Conservation (phyloP, 2,797 vertebrate species). For the Aphelocoma californica region DNA sequence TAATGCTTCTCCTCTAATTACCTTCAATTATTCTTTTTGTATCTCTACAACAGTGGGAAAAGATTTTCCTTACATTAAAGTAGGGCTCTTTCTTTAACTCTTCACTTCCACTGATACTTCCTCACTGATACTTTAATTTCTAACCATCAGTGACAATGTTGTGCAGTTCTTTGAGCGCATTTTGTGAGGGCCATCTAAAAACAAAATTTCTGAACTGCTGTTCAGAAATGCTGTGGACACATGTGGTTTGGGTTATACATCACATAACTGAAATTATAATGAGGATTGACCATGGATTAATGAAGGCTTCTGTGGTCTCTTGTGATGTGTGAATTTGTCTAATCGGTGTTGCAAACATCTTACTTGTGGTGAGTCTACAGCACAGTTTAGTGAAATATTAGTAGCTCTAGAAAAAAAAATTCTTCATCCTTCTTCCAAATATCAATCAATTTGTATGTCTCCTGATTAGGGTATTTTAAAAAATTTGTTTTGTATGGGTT, state of each 20-base stretch:
- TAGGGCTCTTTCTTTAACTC: neutral
- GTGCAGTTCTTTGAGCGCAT: neutral
- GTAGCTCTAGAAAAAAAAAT: neutral
- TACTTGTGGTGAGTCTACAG: neutral
- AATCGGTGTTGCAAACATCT: neutral
- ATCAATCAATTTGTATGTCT: neutral
- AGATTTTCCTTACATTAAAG: neutral
- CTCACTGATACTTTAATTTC: neutral
- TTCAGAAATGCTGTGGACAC: neutral
- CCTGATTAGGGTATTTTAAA: neutral
- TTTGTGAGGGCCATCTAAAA: neutral
- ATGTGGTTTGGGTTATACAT: neutral
- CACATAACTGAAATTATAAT: neutral
- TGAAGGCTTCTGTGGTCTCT: neutral
- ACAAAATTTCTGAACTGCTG: neutral
- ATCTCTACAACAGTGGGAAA: neutral
- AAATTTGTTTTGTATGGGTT: neutral
- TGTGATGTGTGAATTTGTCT: conserved; percentile 9
- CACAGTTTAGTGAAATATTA: neutral
- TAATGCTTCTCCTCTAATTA: neutral
- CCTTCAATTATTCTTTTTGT: neutral
- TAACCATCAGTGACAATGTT: neutral
- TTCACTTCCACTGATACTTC: neutral
- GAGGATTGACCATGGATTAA: neutral
- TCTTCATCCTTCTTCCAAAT: neutral